Evolutionary conservation across 2,797 vertebrate species (phyloP).

Genomic region (Amniataba percoides): DNA sequence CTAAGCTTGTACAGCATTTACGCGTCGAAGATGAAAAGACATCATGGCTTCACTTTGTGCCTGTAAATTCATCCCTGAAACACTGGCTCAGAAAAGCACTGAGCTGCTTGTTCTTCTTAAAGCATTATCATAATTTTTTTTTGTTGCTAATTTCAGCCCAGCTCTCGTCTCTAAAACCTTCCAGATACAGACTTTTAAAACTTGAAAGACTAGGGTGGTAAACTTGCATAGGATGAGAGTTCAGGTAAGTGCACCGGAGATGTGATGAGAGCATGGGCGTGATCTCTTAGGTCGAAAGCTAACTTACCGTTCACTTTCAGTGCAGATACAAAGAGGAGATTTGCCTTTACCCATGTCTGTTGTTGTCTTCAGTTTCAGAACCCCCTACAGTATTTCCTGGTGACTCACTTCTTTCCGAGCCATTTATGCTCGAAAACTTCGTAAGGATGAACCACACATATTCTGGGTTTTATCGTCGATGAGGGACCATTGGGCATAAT

Average conservation of each 20-base stretch:
- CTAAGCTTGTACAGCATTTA: constrained; percentile 73
- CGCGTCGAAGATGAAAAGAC: constrained; percentile 73
- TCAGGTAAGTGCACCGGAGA: constrained; percentile 60
- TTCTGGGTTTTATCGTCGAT: constrained; percentile 76
- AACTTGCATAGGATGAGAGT: constrained; percentile 30
- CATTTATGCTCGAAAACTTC: constrained; percentile 75
- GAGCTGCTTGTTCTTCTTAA: constrained; percentile 43
- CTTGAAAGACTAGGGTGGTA: constrained; percentile 17
- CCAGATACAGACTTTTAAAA: constrained; percentile 33
- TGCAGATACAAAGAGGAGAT: constrained; percentile 50
- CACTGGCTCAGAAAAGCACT: constrained; percentile 28
- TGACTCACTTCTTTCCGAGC: constrained; percentile 72
- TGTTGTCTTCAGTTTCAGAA: constrained; percentile 67
- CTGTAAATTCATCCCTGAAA: constrained; percentile 63
- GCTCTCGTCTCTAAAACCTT: constrained; percentile 17
- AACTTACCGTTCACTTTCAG: constrained; percentile 40
- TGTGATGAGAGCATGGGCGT: constrained; percentile 7
- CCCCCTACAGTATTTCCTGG: constrained; percentile 65
- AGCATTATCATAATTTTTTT: constrained; percentile 37
- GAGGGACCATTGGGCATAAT: constrained; percentile 83
- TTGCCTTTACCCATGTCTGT: constrained; percentile 45
- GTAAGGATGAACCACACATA: constrained; percentile 68
- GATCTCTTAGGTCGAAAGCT: constrained; percentile 45
- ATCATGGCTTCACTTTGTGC: constrained; percentile 53
- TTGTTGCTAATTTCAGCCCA: constrained; percentile 17